Evolutionary conservation across 1,140 invertebrate genomes (phyloP).

Genomic region (Panulirus ornatus): DNA sequence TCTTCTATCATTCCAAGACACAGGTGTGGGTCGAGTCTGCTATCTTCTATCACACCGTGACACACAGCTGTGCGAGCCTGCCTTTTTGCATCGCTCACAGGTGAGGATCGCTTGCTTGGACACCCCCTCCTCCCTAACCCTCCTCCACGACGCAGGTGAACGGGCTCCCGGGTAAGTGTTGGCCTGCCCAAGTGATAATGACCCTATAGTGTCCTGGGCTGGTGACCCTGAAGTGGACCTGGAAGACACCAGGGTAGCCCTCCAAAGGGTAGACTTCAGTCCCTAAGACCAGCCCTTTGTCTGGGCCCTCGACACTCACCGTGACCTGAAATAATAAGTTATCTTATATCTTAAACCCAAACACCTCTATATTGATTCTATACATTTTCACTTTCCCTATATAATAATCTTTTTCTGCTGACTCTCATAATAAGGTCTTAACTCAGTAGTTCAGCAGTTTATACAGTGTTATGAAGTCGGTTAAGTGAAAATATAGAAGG

Average conservation of each 20-base stretch:
- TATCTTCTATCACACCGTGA: background rate
- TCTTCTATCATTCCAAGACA: background rate
- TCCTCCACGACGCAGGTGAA: conserved; percentile 43
- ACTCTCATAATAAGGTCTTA: background rate
- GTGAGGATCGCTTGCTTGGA: background rate
- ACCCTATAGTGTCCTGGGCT: conserved; percentile 18
- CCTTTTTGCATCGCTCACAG: background rate
- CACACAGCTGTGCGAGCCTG: background rate
- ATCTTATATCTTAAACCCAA: background rate
- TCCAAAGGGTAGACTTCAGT: conserved; percentile 49
- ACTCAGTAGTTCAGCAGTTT: background rate
- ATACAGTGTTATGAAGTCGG: background rate
- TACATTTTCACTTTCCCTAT: background rate
- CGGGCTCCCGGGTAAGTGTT: conserved; percentile 42
- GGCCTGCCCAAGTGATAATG: conserved; percentile 24
- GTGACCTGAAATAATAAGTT: conserved; percentile 38
- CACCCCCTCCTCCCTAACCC: background rate
- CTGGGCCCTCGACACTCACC: conserved; percentile 39
- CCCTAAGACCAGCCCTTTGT: conserved; percentile 13
- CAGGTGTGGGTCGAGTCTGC: background rate
- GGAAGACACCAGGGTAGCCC: background rate
- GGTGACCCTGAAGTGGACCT: conserved; percentile 27
- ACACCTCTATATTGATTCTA: background rate
- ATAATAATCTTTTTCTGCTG: background rate
- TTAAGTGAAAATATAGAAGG: background rate